Evolutionary conservation across 2,113 vertebrate species (phyloP).

Genomic region (Sakesphorus luctuosus): DNA sequence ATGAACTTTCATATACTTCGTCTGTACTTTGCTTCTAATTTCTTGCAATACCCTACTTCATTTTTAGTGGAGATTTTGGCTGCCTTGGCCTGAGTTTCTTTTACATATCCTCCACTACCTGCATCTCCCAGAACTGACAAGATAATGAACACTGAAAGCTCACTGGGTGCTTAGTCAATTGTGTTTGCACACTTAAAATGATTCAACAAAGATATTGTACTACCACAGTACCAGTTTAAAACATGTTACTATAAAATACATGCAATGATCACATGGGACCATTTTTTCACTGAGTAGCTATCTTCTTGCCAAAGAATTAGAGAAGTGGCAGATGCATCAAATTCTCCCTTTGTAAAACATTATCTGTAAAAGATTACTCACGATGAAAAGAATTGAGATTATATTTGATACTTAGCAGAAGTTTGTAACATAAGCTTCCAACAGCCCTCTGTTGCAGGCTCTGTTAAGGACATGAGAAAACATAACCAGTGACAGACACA

Average conservation of each 20-base stretch:
- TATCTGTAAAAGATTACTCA: not conserved
- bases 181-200: not conserved
- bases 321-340: not conserved
- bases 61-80: not conserved
- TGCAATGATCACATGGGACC: fast-evolving
- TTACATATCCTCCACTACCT: not conserved
- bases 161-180: not conserved
- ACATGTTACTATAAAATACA: not conserved
- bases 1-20: not conserved
- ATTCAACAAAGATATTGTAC: not conserved
- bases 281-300: not conserved
- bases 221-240: not conserved
- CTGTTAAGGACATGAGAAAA: not conserved
- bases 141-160: not conserved
- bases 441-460: not conserved
- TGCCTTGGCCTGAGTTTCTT: not conserved
- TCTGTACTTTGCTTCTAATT: not conserved
- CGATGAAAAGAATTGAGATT: not conserved
- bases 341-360: not conserved
- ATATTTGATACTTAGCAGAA: not conserved
- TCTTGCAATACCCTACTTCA: not conserved
- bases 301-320: not conserved
- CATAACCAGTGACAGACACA: not conserved
- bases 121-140: not conserved
- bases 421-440: not conserved